phyloP scores from a whole-genome alignment of 1,140 invertebrate genomes.

The Procambarus virginalis region DNA sequence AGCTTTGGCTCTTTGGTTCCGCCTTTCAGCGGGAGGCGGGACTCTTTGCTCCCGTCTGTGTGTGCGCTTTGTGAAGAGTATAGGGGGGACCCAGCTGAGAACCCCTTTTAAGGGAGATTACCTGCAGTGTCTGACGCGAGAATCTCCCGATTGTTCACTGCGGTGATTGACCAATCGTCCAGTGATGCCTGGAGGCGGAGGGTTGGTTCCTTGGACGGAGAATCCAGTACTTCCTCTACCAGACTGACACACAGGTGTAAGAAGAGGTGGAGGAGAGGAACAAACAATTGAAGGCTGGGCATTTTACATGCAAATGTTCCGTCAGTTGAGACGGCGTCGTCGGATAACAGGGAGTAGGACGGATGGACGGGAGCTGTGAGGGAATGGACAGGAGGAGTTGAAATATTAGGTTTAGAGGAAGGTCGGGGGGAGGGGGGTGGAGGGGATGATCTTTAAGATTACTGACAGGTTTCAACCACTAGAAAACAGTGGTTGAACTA shows the following conservation, averaged over 20 bases:
- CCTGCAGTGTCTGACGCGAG: background rate
- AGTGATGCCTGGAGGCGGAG: no score
- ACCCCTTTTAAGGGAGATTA: background rate
- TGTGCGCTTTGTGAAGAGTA: constrained; percentile 19
- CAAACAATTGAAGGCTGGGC: constrained; percentile 28
- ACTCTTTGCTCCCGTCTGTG: no score
- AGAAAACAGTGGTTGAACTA: no score
- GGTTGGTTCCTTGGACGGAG: background rate
- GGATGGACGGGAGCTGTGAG: background rate
- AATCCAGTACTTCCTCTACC: background rate
- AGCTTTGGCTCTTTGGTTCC: no score
- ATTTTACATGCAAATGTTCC: constrained; percentile 49
- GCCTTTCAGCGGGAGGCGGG: no score
- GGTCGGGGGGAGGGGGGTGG: no score
- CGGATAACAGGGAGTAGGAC: background rate
- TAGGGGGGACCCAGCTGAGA: background rate
- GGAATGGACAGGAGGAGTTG: background rate
- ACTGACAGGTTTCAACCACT: no score
- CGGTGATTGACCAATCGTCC: background rate
- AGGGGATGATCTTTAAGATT: no score
- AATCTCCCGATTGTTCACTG: background rate
- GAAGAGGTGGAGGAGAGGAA: background rate
- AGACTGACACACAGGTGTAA: background rate
- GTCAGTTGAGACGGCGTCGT: constrained; percentile 17
- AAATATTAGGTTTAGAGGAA: background rate